A percentile compares a stretch with the other conserved stretches of the same genome.
Conservation (phyloP, 2,888 invertebrate species). For the Drosophila greeni region DNA sequence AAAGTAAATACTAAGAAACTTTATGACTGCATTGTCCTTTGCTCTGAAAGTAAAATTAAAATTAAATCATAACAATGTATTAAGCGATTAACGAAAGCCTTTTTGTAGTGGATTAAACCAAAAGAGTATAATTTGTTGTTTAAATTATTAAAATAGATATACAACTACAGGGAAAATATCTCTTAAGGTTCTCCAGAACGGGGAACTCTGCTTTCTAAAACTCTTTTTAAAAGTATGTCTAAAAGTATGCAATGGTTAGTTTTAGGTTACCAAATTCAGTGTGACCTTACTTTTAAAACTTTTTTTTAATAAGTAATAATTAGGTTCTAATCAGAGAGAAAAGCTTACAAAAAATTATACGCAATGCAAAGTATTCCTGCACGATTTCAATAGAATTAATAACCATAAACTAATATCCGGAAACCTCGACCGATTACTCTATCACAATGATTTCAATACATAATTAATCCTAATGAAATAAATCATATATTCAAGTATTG, state of each 20-base stretch:
- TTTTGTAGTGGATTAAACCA: neutral
- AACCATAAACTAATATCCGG: neutral
- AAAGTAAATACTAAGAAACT: neutral
- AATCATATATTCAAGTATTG: neutral
- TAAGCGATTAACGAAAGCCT: neutral
- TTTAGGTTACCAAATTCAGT: no score
- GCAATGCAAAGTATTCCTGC: neutral
- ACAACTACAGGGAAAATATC: no score
- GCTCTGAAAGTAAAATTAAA: neutral
- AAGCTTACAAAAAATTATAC: no score
- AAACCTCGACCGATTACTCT: neutral
- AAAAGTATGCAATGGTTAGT: no score
- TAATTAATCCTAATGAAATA: neutral
- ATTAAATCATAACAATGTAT: neutral
- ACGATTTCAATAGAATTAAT: neutral
- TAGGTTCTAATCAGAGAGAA: no score
- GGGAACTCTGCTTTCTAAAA: no score
- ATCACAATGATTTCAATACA: neutral
- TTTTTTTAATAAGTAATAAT: no score
- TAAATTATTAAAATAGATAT: no score
- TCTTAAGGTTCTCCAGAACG: no score
- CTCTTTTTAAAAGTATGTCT: no score
- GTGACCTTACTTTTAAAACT: no score
- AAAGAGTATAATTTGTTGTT: no score
- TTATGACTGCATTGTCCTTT: neutral